Conservation (phyloP, 1,140 invertebrate species). For the Anastatus disparis region DNA sequence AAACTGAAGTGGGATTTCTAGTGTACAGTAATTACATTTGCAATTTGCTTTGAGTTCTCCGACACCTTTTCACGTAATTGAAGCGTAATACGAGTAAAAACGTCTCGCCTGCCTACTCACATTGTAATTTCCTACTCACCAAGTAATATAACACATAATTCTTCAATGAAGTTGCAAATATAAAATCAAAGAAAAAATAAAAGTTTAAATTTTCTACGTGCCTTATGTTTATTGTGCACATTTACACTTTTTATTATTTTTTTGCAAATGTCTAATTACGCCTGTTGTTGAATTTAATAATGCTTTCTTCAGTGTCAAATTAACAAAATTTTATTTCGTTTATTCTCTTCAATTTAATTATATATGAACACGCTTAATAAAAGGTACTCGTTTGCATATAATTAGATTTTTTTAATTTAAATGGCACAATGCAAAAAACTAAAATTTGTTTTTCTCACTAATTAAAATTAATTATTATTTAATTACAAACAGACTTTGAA, state of each 20-base stretch:
- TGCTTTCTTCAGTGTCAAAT: not conserved
- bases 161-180: not conserved
- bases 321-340: not conserved
- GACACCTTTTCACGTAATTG: slow-evolving; percentile 17
- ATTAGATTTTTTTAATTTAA: too few relatives aligned
- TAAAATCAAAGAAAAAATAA: too few relatives aligned
- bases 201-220: too few relatives aligned
- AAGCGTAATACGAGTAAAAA: slow-evolving; percentile 22
- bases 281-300: not conserved
- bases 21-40: slow-evolving; percentile 30
- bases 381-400: too few relatives aligned
- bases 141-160: slow-evolving; percentile 11
- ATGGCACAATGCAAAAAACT: too few relatives aligned
- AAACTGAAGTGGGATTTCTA: not conserved
- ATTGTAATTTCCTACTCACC: not conserved
- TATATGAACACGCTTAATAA: too few relatives aligned
- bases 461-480: too few relatives aligned
- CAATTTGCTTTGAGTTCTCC: slow-evolving; percentile 13
- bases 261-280: slow-evolving; percentile 16
- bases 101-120: slow-evolving; percentile 6
- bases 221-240: too few relatives aligned
- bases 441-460: too few relatives aligned
- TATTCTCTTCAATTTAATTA: not conserved
- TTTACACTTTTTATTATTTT: too few relatives aligned
- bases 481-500: too few relatives aligned